A percentile compares a stretch with the other conserved stretches of the same genome.
Conservation (phyloP, 2,888 invertebrate genomes). For the Lycocerus yunnanus region DNA sequence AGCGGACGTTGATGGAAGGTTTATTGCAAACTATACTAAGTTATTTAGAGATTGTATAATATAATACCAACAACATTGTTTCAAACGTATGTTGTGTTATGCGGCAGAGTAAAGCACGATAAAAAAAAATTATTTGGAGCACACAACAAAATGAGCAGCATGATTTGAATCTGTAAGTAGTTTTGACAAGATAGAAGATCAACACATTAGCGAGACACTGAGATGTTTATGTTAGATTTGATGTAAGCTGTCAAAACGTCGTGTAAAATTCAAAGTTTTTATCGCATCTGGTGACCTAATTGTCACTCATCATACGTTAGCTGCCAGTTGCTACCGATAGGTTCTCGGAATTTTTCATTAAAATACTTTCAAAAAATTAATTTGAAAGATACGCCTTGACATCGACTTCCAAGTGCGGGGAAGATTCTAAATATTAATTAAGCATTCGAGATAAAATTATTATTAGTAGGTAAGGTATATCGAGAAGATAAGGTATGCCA, state of each 20-base stretch:
- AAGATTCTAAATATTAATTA: background rate
- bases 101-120: background rate
- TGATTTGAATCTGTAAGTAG: conserved; percentile 40
- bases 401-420: background rate
- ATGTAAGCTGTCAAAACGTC: conserved; percentile 50
- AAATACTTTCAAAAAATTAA: conserved; percentile 19
- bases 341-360: conserved; percentile 23
- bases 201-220: conserved; percentile 47
- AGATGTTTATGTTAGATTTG: conserved; percentile 50
- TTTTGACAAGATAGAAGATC: conserved; percentile 45
- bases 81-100: background rate
- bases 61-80: background rate
- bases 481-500: too few species aligned
- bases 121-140: background rate
- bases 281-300: conserved; percentile 44
- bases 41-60: background rate
- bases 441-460: background rate
- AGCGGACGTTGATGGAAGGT: background rate
- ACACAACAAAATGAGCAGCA: background rate
- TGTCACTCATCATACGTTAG: conserved; percentile 38
- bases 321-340: conserved; percentile 20
- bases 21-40: background rate
- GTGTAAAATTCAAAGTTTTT: conserved; percentile 45
- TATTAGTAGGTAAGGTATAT: background rate
- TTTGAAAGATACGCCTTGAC: conserved; percentile 1